phyloP scores from a whole-genome alignment of 1,140 invertebrate species.

The Drosophila lowei region DNA sequence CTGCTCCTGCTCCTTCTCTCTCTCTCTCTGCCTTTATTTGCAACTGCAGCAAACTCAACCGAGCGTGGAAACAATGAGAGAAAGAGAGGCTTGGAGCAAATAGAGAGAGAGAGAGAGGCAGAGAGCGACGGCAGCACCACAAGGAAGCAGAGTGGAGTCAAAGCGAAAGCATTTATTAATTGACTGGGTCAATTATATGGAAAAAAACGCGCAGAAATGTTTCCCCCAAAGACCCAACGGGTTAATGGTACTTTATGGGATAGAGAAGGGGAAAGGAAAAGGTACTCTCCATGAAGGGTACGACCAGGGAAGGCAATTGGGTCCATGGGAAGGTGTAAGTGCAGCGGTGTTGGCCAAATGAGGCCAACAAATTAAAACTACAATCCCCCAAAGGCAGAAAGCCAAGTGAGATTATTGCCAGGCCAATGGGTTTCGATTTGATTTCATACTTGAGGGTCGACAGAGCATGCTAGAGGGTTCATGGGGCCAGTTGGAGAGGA shows the following conservation, averaged over 20 bases:
- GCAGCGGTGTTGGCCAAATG: constrained; percentile 12
- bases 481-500: too few species aligned
- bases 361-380: constrained; percentile 31
- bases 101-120: too few species aligned
- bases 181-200: constrained; percentile 59
- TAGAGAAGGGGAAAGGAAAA: neutral
- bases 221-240: constrained; percentile 5
- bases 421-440: constrained; percentile 44
- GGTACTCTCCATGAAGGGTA: too few species aligned
- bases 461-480: neutral
- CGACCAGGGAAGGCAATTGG: too few species aligned
- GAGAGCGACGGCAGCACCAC: neutral
- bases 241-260: constrained; percentile 9
- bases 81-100: too few species aligned
- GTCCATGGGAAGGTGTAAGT: constrained; percentile 7
- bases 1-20: neutral
- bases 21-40: neutral
- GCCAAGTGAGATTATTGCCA: constrained; percentile 49
- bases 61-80: constrained; percentile 20
- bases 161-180: constrained; percentile 62
- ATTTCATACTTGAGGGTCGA: constrained; percentile 36
- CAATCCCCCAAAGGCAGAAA: constrained; percentile 20
- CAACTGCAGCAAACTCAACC: constrained; percentile 48
- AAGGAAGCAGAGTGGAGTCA: constrained; percentile 33
- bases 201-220: constrained; percentile 25